phyloP scores from a whole-genome alignment of 1,140 invertebrate species.

The Pseudobourletiella spinata region DNA sequence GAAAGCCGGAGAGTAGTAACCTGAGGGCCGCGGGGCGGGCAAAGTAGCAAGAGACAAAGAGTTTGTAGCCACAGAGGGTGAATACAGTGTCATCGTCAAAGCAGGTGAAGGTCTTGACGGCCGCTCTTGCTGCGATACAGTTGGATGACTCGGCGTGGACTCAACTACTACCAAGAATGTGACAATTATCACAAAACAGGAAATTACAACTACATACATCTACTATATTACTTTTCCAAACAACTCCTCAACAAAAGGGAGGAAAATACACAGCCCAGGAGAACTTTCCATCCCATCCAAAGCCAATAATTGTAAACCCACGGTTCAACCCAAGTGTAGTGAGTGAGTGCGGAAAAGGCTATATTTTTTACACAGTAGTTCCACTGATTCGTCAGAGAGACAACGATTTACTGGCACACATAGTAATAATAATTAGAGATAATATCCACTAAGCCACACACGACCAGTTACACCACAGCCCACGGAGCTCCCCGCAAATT shows the following conservation, averaged over 20 bases:
- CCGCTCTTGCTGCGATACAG: neutral
- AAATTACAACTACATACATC: neutral
- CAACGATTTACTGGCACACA: too few relatives aligned
- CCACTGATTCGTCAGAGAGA: too few relatives aligned
- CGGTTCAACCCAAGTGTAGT: neutral
- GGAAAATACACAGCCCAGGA: neutral
- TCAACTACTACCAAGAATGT: neutral
- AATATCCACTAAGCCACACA: too few relatives aligned
- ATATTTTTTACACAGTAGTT: too few relatives aligned
- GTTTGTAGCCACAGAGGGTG: neutral
- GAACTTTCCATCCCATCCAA: neutral
- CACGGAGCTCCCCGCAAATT: too few relatives aligned
- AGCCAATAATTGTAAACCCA: neutral
- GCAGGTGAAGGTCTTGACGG: neutral
- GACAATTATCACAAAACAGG: neutral
- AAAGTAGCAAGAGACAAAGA: neutral
- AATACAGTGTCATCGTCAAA: neutral
- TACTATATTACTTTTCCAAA: neutral
- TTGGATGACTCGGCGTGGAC: neutral
- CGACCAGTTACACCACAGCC: too few relatives aligned
- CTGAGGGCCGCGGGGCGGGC: neutral
- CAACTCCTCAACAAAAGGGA: neutral
- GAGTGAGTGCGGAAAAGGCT: too few relatives aligned
- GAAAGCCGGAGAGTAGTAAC: neutral
- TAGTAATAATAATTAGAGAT: too few relatives aligned